A percentile compares a stretch with the other conserved stretches of the same genome.
phyloP scores from a whole-genome alignment of 1,140 invertebrate species.

The Helicoverpa armigera region DNA sequence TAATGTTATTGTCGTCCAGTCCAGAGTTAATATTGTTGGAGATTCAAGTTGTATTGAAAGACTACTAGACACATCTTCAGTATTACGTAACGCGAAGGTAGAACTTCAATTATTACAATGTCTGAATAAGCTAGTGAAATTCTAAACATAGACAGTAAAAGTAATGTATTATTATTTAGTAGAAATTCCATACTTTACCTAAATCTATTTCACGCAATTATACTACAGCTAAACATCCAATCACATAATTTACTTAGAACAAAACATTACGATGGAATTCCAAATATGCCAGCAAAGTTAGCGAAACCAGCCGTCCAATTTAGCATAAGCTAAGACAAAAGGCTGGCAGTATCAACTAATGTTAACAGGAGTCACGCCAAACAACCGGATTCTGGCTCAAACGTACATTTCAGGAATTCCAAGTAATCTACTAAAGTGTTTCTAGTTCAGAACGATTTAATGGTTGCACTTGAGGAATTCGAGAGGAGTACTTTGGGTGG shows the following conservation, averaged over 20 bases:
- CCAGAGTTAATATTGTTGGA: neutral
- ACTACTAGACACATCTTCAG: neutral
- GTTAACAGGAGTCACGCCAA: constrained; percentile 2
- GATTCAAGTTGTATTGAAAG: neutral
- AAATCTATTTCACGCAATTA: neutral
- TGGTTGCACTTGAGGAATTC: neutral
- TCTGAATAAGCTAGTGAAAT: no score
- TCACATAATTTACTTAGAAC: neutral
- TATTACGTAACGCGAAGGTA: no score
- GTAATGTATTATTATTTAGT: no score
- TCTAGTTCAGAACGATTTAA: neutral
- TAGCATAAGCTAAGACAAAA: constrained; percentile 17
- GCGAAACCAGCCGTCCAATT: constrained; percentile 5
- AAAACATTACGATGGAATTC: neutral
- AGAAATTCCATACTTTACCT: neutral
- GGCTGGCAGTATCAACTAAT: constrained; percentile 17
- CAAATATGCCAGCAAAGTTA: constrained; percentile 4
- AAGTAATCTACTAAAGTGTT: neutral
- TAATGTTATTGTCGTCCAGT: neutral
- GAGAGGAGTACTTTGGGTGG: neutral
- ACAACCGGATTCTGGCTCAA: constrained; percentile 30
- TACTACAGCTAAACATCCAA: neutral
- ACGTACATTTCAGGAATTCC: constrained; percentile 20
- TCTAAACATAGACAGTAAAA: no score
- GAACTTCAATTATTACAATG: no score